Evolutionary conservation across 2,797 vertebrate species (phyloP), one percentile per base, ranked within the genome.

Genomic region (Adrianichthys oophorus): DNA sequence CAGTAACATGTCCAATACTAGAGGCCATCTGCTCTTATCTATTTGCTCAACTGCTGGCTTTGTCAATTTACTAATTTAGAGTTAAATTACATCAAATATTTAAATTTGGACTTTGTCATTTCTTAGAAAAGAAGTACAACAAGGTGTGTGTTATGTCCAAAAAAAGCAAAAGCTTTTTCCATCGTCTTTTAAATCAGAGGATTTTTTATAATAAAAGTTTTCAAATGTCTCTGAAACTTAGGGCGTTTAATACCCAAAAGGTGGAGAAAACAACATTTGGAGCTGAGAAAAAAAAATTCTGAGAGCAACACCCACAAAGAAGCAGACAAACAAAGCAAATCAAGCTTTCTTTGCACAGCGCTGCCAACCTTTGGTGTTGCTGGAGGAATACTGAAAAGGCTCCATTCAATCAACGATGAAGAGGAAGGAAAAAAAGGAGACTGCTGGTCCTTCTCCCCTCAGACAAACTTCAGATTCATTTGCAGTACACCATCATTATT

Each of bases 341-440:
- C 62, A 53, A 69, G n/a, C 72, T 68, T 51, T 70, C 75, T 79
- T 79, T 72, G 71, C 68, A 19, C 13, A 17, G 32, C 54, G 13
- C 70, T 67, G 68, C 62, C 80, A 85, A 76, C 66, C 69, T 78
- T 80, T 62, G 65, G 82, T 68, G 86, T 66, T 62, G 56, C 62
- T 68, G 65, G 68, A 62, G 57, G 79, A 80, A 69, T 68, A 59
- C 67, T 70, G 70, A 84, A 70, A 79, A 84, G 77, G 59, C 82
- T 76, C 57, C 74, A 82, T 87, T 87, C 79, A 85, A 66, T 85
- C 80, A 81, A 70, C 1, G 43, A 62, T 69, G 54, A 78, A 43
- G 76, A 49, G 53, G 45, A 74, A 61, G 54, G 68, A 70, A 18
- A 10, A 2, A 53, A 41, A 37, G 32, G 32, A 37, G 10, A 37